Percentiles rank a stretch among this genome's conserved stretches.
These are phyloP conservation scores for Whitmania pigra DNA, from an alignment of 1,140 invertebrate species.

Conservation along the genomic window DNA sequence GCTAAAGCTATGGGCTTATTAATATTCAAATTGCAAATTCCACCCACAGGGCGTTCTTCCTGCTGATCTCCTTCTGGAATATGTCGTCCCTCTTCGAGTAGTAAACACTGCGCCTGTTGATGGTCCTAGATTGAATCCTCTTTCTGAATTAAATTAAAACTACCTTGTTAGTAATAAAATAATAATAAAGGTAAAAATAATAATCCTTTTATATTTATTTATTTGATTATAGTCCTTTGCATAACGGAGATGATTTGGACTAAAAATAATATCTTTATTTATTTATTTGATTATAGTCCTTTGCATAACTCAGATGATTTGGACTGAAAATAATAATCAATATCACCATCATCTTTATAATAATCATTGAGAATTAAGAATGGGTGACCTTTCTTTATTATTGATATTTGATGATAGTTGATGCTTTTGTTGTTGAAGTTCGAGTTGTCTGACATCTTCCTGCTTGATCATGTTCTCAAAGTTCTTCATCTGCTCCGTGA, in stretches of 20 bases:
- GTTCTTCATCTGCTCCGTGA: background rate
- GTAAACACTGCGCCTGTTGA: background rate
- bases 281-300: no score
- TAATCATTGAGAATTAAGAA: no score
- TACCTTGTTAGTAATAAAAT: background rate
- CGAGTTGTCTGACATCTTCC: background rate
- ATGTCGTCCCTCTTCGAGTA: constrained; percentile 1
- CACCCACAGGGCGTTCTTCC: background rate
- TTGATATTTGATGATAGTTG: background rate
- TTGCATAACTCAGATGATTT: no score
- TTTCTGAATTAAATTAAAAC: background rate
- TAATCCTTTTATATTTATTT: no score
- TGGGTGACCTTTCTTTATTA: background rate
- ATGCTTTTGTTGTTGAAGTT: background rate
- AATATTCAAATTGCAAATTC: background rate
- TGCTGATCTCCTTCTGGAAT: constrained; percentile 1
- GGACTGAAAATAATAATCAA: no score
- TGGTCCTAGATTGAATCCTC: background rate
- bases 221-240: no score
- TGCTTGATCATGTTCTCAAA: constrained; percentile 11
- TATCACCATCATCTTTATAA: no score
- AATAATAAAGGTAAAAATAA: no score
- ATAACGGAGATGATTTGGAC: no score
- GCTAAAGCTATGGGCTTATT: no score
- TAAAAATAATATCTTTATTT: no score